phyloP scores from a whole-genome alignment of 2,797 vertebrate genomes.

The Ibycter americanus region DNA sequence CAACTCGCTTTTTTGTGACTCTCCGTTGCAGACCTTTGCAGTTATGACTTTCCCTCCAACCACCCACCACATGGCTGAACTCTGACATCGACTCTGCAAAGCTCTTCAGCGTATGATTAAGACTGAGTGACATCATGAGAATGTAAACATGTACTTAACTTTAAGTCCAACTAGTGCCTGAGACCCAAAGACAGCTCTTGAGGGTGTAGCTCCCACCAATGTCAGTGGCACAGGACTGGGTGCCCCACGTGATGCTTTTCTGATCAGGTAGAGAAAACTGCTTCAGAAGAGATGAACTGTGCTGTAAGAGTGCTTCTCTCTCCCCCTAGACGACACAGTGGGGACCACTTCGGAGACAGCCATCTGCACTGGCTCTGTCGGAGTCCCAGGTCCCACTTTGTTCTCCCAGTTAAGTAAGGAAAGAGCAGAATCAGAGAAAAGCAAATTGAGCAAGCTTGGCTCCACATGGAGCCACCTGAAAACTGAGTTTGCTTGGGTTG shows the following conservation, averaged over 20 bases:
- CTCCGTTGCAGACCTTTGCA: neutral
- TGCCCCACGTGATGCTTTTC: neutral
- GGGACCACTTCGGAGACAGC: neutral
- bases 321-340: neutral
- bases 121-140: neutral
- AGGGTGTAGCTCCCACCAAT: neutral
- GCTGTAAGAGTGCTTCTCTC: neutral
- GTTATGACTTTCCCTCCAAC: neutral
- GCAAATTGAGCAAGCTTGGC: neutral
- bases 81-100: neutral
- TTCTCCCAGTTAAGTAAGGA: neutral
- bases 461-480: neutral
- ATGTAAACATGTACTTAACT: neutral
- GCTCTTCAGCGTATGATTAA: neutral
- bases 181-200: neutral
- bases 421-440: neutral
- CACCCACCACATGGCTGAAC: accelerated
- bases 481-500: neutral
- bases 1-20: neutral
- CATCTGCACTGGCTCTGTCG: neutral
- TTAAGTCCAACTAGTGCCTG: neutral
- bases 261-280: neutral
- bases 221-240: neutral
- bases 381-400: neutral
- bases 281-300: neutral